These are phyloP conservation scores for Acanthosepion pharaonis DNA, from an alignment of 2,888 invertebrate genomes.

Conservation along the genomic window DNA sequence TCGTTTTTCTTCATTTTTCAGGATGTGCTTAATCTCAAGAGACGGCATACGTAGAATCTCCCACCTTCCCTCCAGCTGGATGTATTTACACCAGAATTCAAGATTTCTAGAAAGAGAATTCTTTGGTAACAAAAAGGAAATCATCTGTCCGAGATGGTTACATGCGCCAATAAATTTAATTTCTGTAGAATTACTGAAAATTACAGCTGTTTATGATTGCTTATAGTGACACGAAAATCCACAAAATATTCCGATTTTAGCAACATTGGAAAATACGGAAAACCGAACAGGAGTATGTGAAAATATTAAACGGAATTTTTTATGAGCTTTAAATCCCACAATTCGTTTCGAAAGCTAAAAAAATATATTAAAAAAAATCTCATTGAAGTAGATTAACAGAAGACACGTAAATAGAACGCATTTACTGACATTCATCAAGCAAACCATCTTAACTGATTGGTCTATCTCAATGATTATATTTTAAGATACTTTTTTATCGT, in stretches of 20 bases:
- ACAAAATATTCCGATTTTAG: no score
- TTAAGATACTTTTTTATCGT: background rate
- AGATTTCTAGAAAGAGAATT: background rate
- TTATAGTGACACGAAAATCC: no score
- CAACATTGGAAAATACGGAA: background rate
- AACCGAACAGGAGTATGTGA: background rate
- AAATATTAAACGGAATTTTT: background rate
- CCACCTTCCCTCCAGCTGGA: background rate
- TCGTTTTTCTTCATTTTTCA: background rate
- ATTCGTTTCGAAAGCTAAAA: background rate
- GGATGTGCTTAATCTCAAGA: background rate
- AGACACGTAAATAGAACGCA: background rate
- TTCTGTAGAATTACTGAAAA: background rate
- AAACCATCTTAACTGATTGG: background rate
- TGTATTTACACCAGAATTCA: background rate
- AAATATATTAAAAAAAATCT: background rate
- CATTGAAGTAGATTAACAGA: background rate
- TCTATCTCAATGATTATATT: background rate
- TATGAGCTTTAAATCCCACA: background rate
- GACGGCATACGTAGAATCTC: background rate
- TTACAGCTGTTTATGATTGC: no score
- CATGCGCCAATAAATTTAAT: background rate
- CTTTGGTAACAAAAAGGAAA: background rate
- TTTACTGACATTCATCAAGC: background rate
- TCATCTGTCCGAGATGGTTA: background rate